Percentiles rank a stretch among this genome's conserved stretches.
These are phyloP conservation scores for Caenorhabditis angaria DNA, from an alignment of 2,888 invertebrate species.

Conservation along the genomic window DNA sequence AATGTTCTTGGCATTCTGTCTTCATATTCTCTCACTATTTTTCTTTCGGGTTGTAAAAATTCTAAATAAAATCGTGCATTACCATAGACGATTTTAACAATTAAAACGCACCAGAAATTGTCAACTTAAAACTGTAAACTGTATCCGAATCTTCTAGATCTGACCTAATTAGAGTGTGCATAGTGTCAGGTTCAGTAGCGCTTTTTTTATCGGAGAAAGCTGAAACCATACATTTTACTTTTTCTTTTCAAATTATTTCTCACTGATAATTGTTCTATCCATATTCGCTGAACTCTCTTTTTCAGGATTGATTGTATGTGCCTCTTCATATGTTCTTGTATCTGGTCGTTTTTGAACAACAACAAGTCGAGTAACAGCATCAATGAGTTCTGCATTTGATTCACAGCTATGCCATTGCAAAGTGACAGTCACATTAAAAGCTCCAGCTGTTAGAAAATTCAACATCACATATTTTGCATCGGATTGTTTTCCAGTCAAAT, in stretches of 20 bases:
- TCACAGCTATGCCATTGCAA: slow-evolving; percentile 26
- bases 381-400: slow-evolving; percentile 36
- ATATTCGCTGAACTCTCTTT: slow-evolving; percentile 47
- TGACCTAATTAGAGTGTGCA: slow-evolving; percentile 45
- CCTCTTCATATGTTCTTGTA: slow-evolving; percentile 62
- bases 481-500: slow-evolving; percentile 35
- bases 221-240: slow-evolving; percentile 11
- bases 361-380: slow-evolving; percentile 16
- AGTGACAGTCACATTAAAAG: slow-evolving; percentile 44
- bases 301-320: slow-evolving; percentile 50
- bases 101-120: slow-evolving; percentile 46
- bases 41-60: slow-evolving; percentile 38
- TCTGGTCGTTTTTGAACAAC: slow-evolving; percentile 62
- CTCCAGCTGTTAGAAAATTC: slow-evolving; percentile 48
- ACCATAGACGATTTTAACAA: neutral
- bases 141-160: slow-evolving; percentile 52
- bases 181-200: slow-evolving; percentile 14
- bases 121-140: slow-evolving; percentile 56
- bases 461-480: slow-evolving; percentile 58
- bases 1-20: slow-evolving; percentile 40
- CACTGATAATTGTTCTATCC: slow-evolving; percentile 13
- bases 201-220: slow-evolving; percentile 50
- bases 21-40: slow-evolving; percentile 18
- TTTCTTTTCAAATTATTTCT: neutral
- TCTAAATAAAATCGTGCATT: slow-evolving; percentile 29